Base-by-base conservation (phyloP, 2,113 vertebrate species). In the Muntiacus muntjak region DNA sequence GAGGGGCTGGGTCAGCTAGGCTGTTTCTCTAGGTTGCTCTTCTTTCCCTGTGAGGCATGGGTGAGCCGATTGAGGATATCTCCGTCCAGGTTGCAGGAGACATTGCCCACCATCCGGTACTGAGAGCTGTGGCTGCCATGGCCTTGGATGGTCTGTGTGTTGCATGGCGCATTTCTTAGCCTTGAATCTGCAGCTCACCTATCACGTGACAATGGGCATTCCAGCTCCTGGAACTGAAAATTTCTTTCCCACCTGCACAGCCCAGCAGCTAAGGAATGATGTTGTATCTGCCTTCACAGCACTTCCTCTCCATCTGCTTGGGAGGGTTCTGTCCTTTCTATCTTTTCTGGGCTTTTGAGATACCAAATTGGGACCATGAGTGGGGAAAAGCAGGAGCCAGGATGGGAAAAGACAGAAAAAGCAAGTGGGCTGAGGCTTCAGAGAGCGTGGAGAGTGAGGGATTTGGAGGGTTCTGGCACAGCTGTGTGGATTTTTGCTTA, bases 391-490 rank as follows among this genome's bases (percentile, higher is more conserved):
- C 43, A n/a, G 82, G 40, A 78, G 26, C 58, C n/a, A 60, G 62
- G 85, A 87, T 92, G 78, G 81, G 36, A 67, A 84, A 87, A 62
- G 83, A 71, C 94, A 89, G 76, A 43, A 62, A 85, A 81, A 45
- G 64, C 76, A 52, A 91, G 64, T 0, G 43, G 83, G 54, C 30
- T 5, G 45, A 82, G 81, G 28, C 87, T 71, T 81, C 52, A 25
- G 28, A 40, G 26, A 47, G 17, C 0, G 0, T 4, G 0, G 26
- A n/a, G 67, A 19, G 45, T 3, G 71, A 10, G 28, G n/a, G n/a
- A 6, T 25, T 26, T 16, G 87, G 25, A 40, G 47, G 10, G 3
- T 47, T 8, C 54, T 23, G 45, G 36, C 9, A 21, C 17, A 47
- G 40, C 47, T 52, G 43, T 14, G 47, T 15, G 43, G 16, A 5